Conservation (phyloP, 2,113 vertebrate species). For the Microcebus ravelobensis region DNA sequence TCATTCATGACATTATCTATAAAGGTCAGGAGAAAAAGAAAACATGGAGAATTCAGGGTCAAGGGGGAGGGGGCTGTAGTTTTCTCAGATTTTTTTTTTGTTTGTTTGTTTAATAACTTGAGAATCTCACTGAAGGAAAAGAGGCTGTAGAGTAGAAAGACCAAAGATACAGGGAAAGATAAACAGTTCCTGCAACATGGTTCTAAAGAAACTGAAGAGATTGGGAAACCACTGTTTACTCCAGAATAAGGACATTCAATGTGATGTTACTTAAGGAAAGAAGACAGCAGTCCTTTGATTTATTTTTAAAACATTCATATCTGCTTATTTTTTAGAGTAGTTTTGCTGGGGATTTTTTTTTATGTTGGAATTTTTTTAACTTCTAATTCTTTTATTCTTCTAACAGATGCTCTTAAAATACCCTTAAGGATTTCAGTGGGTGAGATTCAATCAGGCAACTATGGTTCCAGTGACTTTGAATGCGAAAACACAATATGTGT, state of each 20-base stretch:
- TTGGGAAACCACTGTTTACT: not conserved
- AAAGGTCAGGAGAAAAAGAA: not conserved
- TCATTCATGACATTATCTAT: not conserved
- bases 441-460: conserved; percentile 81
- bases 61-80: not conserved
- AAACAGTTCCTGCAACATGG: not conserved
- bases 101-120: not conserved
- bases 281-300: not conserved
- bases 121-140: not conserved
- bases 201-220: not conserved
- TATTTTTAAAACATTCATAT: conserved; percentile 20
- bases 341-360: not conserved
- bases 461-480: conserved; percentile 85
- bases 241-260: not conserved
- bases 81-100: not conserved
- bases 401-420: conserved; percentile 89
- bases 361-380: not conserved
- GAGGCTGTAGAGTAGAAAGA: not conserved
- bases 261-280: conserved; percentile 19
- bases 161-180: not conserved
- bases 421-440: conserved; percentile 87
- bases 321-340: not conserved
- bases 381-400: conserved; percentile 69
- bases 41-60: not conserved
- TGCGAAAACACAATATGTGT: conserved; percentile 85